These are phyloP conservation scores for Aphis craccivora DNA, from an alignment of 1,140 invertebrate species.

Conservation along the genomic window DNA sequence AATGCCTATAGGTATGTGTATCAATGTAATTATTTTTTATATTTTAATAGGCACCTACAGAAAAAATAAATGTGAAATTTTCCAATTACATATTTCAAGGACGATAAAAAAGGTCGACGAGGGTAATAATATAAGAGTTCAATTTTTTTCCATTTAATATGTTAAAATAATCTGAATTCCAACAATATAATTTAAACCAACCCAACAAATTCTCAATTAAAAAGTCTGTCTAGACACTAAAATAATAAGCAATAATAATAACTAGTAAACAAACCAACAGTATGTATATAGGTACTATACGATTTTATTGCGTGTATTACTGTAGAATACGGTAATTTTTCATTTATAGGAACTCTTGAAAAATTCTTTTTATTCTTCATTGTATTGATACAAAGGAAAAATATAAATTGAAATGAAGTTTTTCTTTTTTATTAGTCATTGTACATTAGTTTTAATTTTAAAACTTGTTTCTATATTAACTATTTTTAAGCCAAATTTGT, in stretches of 20 bases:
- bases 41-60: background rate
- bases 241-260: slow-evolving; percentile 3
- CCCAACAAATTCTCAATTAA: background rate
- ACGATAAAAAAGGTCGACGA: background rate
- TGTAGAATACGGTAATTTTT: background rate
- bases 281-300: background rate
- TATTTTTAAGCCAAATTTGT: background rate
- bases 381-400: background rate
- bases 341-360: background rate
- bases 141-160: background rate
- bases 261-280: background rate
- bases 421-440: background rate
- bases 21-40: background rate
- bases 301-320: background rate
- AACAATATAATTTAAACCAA: background rate
- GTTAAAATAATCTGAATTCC: background rate
- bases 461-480: background rate
- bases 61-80: background rate
- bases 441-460: background rate
- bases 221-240: background rate
- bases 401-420: background rate
- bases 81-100: background rate
- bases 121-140: background rate
- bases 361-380: background rate
- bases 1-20: background rate